Conservation (phyloP, 2,113 vertebrate species). For the Nyctibius bracteatus region DNA sequence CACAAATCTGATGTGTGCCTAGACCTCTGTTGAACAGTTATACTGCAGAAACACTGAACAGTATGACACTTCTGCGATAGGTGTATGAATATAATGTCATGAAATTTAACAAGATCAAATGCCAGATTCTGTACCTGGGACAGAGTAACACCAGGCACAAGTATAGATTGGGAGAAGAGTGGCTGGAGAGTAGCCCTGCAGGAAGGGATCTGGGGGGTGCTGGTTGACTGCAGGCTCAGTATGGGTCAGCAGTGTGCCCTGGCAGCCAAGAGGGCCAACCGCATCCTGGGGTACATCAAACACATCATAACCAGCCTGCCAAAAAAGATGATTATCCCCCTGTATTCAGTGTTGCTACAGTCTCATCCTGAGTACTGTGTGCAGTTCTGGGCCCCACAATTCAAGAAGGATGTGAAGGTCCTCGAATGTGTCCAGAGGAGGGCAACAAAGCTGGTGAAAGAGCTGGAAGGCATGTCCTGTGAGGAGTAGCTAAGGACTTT, state of each 20-base stretch:
- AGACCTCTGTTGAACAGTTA: neutral
- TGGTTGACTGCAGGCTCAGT: neutral
- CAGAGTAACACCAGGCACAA: rapidly evolving
- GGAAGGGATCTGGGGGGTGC: neutral
- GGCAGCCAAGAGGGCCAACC: neutral
- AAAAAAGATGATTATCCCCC: neutral
- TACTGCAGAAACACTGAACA: neutral
- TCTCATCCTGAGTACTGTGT: too few species aligned
- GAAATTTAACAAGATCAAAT: neutral
- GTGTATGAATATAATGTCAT: neutral
- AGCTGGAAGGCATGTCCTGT: neutral
- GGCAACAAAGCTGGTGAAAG: neutral
- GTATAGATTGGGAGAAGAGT: neutral
- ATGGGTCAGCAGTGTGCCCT: neutral
- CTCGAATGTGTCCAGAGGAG: neutral
- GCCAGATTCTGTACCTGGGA: neutral
- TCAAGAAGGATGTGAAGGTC: neutral
- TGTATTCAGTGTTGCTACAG: rapidly evolving
- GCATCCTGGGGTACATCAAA: neutral
- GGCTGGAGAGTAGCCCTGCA: neutral
- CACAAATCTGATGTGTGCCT: neutral
- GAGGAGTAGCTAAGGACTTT: neutral
- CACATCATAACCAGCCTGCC: rapidly evolving
- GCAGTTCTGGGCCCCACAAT: neutral
- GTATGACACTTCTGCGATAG: neutral